Evolutionary conservation across 2,113 vertebrate genomes (phyloP).

Genomic region (Myodes glareolus): DNA sequence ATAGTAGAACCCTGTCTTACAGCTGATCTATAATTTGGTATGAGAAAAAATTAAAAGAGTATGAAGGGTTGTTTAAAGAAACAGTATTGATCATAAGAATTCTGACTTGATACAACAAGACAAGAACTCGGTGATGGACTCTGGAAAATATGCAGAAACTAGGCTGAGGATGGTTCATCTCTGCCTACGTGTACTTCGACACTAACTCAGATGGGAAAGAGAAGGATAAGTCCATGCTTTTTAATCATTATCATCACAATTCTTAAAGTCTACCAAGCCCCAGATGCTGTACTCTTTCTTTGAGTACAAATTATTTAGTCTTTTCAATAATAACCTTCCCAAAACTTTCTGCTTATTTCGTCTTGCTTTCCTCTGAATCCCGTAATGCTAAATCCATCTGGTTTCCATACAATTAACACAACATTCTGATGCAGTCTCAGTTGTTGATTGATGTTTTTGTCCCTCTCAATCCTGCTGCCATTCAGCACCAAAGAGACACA

Average conservation of each 20-base stretch:
- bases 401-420: slow-evolving; percentile 34
- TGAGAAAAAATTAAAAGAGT: background rate
- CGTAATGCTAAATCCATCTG: background rate
- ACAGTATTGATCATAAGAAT: background rate
- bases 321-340: background rate
- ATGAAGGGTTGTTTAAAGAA: background rate
- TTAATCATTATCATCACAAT: slow-evolving; percentile 4
- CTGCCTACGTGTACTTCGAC: background rate
- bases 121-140: background rate
- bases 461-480: accelerated
- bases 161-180: background rate
- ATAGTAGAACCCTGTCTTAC: background rate
- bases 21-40: background rate
- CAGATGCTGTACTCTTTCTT: background rate
- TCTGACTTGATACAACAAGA: background rate
- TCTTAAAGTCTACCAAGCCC: background rate
- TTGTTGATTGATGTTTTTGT: no score
- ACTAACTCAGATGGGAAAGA: background rate
- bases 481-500: no score
- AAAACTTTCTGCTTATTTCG: background rate
- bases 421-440: background rate
- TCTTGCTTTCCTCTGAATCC: background rate
- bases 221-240: background rate
- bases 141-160: background rate
- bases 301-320: slow-evolving; percentile 31